phyloP scores from a whole-genome alignment of 2,797 vertebrate genomes.

The Heterohyrax brucei region DNA sequence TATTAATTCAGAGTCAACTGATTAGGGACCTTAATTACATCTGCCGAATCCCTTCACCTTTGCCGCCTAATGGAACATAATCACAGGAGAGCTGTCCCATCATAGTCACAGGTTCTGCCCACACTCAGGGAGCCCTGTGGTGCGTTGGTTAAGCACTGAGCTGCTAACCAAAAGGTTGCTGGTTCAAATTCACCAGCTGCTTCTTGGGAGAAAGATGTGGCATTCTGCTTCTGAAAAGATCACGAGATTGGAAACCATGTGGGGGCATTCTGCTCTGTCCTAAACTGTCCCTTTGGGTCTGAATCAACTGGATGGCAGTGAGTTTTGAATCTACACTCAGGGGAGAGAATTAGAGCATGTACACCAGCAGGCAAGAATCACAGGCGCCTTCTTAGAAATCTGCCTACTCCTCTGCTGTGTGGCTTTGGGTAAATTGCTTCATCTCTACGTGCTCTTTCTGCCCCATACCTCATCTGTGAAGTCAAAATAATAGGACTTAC shows the following conservation, averaged over 20 bases:
- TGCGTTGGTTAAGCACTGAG: too few relatives aligned
- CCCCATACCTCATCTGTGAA: background rate
- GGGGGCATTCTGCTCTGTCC: too few relatives aligned
- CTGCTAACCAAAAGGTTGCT: too few relatives aligned
- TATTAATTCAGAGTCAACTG: background rate
- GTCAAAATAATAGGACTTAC: background rate
- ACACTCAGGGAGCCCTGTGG: too few relatives aligned
- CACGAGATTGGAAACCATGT: too few relatives aligned
- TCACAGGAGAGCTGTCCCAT: background rate
- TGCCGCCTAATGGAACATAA: background rate
- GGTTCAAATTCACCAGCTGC: too few relatives aligned
- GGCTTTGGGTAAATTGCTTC: conserved; percentile 14
- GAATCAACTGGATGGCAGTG: too few relatives aligned
- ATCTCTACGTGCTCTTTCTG: conserved; percentile 12
- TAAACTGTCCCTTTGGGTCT: too few relatives aligned
- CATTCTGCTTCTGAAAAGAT: too few relatives aligned
- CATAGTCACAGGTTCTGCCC: background rate
- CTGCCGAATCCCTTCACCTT: background rate
- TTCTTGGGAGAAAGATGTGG: too few relatives aligned
- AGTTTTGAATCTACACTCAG: too few relatives aligned
- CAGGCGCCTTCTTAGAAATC: background rate
- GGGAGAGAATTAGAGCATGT: background rate
- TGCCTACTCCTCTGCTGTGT: background rate
- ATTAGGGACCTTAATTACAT: background rate
- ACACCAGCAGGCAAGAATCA: background rate